Evolutionary conservation across 2,797 vertebrate genomes (phyloP).

Genomic region (Peromyscus aztecus): DNA sequence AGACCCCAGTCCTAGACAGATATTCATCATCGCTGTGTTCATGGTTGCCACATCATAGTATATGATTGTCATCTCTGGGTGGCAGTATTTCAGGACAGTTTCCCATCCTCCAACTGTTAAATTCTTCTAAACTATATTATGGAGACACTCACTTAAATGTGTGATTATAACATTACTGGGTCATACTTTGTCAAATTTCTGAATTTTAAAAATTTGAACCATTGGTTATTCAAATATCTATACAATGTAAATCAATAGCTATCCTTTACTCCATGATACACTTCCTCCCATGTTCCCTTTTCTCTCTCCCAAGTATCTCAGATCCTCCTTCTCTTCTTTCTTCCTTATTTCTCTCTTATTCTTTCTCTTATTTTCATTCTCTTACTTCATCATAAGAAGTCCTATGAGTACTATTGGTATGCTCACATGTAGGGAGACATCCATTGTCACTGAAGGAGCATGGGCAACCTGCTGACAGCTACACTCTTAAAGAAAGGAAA

Average conservation of each 20-base stretch:
- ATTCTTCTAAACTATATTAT: not conserved
- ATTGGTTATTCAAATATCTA: not conserved
- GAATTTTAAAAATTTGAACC: not conserved
- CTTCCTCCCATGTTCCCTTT: not conserved
- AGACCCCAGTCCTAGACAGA: not conserved
- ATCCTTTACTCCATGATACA: not conserved
- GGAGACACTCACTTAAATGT: not conserved
- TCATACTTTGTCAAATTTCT: not conserved
- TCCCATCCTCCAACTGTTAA: not conserved
- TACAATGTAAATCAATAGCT: not conserved
- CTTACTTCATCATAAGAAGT: not conserved
- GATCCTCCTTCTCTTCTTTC: not conserved
- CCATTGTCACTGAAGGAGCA: not conserved
- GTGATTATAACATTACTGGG: not conserved
- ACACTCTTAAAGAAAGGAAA: not conserved
- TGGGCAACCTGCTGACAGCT: not conserved
- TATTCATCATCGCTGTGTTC: not conserved
- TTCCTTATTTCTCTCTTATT: too few species aligned
- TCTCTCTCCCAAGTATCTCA: not conserved
- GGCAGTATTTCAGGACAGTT: not conserved
- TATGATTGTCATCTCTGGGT: not conserved
- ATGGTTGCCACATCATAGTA: not conserved
- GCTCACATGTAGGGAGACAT: not conserved
- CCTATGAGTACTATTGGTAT: not conserved
- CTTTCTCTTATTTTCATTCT: not conserved